Base-by-base conservation (phyloP, 2,113 vertebrate species). In the Blennius ocellaris region DNA sequence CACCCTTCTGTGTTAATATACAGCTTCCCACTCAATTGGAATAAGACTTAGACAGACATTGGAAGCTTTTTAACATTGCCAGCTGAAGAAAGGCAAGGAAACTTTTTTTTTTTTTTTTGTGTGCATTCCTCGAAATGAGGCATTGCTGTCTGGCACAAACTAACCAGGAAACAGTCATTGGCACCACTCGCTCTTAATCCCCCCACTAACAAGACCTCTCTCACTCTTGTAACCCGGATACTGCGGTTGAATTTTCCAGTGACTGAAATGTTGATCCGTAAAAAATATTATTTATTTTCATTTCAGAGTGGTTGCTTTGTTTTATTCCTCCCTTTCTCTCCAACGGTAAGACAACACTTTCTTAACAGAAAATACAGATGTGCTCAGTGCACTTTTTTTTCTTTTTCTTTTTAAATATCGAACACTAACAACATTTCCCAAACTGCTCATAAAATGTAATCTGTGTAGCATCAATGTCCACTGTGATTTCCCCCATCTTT, bases 111-210 rank as follows among this genome's bases (percentile, higher is more conserved):
- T 30, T 30, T 30, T 30, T 30, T 30, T 30, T 30, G 2, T 30
- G 21, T 30, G 8, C 64, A 60, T 82, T 52, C 58, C 39, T 61
- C 16, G 11, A 30, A 76, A 58, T 81, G 82, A 83, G 83, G 83
- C 72, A 86, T 78, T 70, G n/a, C 39, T 75, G 72, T 77, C 59
- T 87, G 84, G 85, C 80, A 87, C 39, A 62, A 38, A 41, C 38
- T 52, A 55, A 82, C 47, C 73, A 81, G 50, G 62, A 86, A 89
- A 80, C 76, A 71, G 65, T 62, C 10, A 58, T 69, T 83, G 44
- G 44, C 69, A 69, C 59, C 80, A 70, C 57, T 55, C 73, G 69
- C 73, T 69, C 87, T 76, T 76, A 82, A 80, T 84, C 79, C 82
- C 60, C 37, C 50, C 44, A 57, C 55, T 76, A 76, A 83, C 53